Evolutionary conservation across 2,797 vertebrate genomes (phyloP).

Genomic region (Squalus acanthias): DNA sequence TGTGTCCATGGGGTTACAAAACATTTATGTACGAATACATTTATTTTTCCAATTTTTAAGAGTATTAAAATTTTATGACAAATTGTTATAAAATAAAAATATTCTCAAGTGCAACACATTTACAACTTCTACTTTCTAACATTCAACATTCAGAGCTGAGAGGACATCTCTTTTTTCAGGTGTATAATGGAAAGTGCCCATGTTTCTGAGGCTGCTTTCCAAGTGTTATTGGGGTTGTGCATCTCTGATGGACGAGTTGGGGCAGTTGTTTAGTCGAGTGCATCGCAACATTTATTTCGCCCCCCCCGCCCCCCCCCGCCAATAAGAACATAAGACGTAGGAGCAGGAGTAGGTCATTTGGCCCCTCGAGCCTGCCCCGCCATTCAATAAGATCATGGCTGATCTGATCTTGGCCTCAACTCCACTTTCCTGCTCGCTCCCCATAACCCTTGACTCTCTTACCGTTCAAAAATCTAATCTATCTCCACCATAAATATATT

Average conservation of each 20-base stretch:
- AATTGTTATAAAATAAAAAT: background rate
- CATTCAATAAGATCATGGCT: too few species aligned
- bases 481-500: too few species aligned
- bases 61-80: background rate
- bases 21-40: background rate
- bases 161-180: background rate
- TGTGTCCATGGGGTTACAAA: background rate
- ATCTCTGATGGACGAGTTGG: too few species aligned
- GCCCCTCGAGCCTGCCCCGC: too few species aligned
- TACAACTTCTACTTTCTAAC: background rate
- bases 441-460: too few species aligned
- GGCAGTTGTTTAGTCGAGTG: too few species aligned
- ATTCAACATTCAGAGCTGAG: background rate
- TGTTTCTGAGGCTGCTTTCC: background rate
- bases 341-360: too few species aligned
- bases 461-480: too few species aligned
- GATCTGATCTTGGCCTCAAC: too few species aligned
- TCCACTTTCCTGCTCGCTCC: too few species aligned
- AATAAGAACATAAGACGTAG: too few species aligned
- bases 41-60: background rate
- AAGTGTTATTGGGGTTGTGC: background rate
- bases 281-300: background rate
- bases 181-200: background rate
- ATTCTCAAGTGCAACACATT: background rate
- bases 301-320: background rate